Conservation (phyloP, 2,113 vertebrate genomes). For the Leptodactylus fuscus region DNA sequence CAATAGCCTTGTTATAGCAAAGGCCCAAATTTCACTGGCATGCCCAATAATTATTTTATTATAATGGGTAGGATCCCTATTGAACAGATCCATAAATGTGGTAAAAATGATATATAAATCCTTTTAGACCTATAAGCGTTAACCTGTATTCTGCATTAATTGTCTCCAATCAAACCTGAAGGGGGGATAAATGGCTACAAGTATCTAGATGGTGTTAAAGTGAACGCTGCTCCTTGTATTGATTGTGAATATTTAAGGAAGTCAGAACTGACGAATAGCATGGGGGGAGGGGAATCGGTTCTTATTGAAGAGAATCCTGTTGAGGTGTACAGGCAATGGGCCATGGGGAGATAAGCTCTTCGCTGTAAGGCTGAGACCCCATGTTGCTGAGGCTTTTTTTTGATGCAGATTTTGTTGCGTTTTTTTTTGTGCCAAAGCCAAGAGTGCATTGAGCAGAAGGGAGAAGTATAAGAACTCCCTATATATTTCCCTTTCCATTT, state of each 20-base stretch:
- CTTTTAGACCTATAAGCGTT: constrained; percentile 8
- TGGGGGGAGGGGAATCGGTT: no score
- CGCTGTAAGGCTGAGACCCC: no score
- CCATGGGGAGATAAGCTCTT: no score
- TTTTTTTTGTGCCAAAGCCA: no score
- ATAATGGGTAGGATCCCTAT: neutral
- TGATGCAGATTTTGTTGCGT: no score
- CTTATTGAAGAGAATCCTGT: no score
- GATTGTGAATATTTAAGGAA: neutral
- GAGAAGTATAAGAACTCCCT: no score
- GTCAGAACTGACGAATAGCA: no score
- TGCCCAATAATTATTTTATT: constrained; percentile 13
- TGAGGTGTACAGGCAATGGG: no score
- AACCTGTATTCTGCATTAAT: neutral
- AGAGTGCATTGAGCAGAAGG: no score
- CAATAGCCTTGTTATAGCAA: neutral
- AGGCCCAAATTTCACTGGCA: neutral
- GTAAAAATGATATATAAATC: neutral
- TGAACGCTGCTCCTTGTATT: neutral
- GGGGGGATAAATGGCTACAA: neutral
- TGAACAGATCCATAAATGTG: neutral
- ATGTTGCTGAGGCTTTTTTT: no score
- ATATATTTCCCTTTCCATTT: no score
- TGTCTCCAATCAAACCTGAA: neutral
- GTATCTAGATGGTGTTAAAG: neutral